Base-by-base conservation (phyloP, 30 jellyfish, hydroid and myxozoan species). In the Pseudorhiza aurosa region DNA sequence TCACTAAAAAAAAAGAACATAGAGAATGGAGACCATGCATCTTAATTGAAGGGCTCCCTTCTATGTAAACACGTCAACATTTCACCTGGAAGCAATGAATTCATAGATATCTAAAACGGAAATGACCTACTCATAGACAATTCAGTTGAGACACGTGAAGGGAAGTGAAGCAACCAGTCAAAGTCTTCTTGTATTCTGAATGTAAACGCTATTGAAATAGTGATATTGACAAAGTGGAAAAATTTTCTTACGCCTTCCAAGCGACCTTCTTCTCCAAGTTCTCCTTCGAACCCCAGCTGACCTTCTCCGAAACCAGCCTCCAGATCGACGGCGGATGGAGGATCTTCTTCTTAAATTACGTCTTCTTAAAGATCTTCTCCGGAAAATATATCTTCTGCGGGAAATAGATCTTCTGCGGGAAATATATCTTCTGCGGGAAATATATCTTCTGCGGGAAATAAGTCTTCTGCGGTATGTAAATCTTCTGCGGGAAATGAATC, bases 181-280 rank as follows among this genome's bases (percentile, higher is more conserved):
- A 17, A 43, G 17, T 43, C n/a, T n/a, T n/a, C n/a, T n/a, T n/a
- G n/a, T n/a, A n/a, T n/a, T n/a, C n/a, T n/a, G n/a, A n/a, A n/a
- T n/a, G n/a, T n/a, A n/a, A n/a, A n/a, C n/a, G n/a, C n/a, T n/a
- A n/a, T n/a, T 18, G 1, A 58, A 58, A 30, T 58, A 19, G 30
- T 29, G 21, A 8, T 32, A 39, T 1, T 6, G 10, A 65, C 18
- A 8, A 6, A 14, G 4, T 31, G 8, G 33, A 24, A n/a, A n/a
- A n/a, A n/a, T n/a, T 30, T 21, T 24, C 88, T 75, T 75, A 75
- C 88, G 88, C 27, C 80, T 58, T 58, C 88, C 88, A 37, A 40
- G 2, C 1, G 79, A 37, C 42, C 88, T 35, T 39, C 80, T 58
- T n/a, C 88, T 43, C 80, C 79, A 75, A 11, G 79, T 75, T 44